Evolutionary conservation across 92 coral and sea anemone genomes (phyloP).

Genomic region (Pocillopora meandrina): DNA sequence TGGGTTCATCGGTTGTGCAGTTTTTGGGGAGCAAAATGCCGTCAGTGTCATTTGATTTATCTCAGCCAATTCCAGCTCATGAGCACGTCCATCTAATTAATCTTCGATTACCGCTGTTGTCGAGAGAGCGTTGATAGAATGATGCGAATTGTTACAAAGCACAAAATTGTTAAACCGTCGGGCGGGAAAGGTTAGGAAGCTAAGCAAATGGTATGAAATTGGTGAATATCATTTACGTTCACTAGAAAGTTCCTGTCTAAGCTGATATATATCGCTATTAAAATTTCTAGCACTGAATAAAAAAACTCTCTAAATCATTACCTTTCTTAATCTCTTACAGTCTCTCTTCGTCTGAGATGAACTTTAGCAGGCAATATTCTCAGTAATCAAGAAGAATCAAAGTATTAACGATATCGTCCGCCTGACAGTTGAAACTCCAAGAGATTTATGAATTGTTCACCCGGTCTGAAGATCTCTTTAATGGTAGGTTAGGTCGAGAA

Average conservation of each 20-base stretch:
- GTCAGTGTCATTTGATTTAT: background rate
- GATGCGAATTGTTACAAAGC: slow-evolving; percentile 11
- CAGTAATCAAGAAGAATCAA: background rate
- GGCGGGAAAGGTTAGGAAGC: slow-evolving; percentile 37
- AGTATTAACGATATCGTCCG: background rate
- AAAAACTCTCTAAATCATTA: background rate
- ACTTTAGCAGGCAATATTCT: background rate
- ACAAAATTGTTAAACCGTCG: slow-evolving; percentile 37
- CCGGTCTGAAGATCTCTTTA: background rate
- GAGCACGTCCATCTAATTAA: slow-evolving; percentile 13
- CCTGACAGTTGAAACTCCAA: background rate
- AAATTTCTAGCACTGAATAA: slow-evolving; percentile 3
- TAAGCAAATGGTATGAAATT: background rate
- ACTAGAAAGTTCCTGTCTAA: background rate
- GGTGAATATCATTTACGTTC: background rate
- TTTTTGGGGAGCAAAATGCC: background rate
- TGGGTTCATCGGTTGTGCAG: no score
- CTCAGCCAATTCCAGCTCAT: background rate
- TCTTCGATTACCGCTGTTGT: slow-evolving; percentile 11
- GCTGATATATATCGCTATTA: background rate
- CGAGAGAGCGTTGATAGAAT: slow-evolving; percentile 31
- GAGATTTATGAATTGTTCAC: background rate
- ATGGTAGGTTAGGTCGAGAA: background rate
- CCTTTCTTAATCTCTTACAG: background rate
- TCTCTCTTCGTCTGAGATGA: background rate